Base-by-base conservation (phyloP, 2,888 invertebrate genomes). In the Limnephilus auricula region DNA sequence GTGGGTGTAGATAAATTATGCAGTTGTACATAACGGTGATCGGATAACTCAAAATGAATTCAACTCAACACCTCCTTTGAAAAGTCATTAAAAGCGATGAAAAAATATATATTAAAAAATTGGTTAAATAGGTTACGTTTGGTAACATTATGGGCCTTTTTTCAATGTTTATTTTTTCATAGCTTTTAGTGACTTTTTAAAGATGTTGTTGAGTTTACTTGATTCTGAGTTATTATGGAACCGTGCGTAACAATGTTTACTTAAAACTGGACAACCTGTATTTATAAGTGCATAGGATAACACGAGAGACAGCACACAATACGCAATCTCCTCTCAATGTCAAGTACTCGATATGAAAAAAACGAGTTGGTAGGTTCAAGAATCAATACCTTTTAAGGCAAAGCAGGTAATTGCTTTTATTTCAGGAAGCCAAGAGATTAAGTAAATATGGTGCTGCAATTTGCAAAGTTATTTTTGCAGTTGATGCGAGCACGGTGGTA, bases 331-430 rank as follows among this genome's bases (percentile, higher is more conserved):
- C 13, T 78, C 30, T 87, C 87, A 87, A 87, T 87, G 87, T 87
- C 87, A 87, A 87, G 78, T 78, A 32, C 50, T 78, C 87, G 87
- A 87, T 10, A 40, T 40, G 31, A 65, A 65, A 87, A n/a, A 87
- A 87, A 87, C 87, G 2, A 78, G 78, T 87, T 13, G 87, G 31
- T 45, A 18, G 87, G 50, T 87, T 87, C 32, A 32, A 78, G 65
- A 65, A 65, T 6, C 65, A 65, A 65, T n/a, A 87, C 87, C 87
- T 87, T 87, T 50, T 87, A 87, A 32, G 87, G 87, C 18, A 87
- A 65, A 65, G 50, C 65, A 32, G 50, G 65, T 31, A 37, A 87
- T 9, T n/a, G 87, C 32, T 78, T 78, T 31, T 31, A 30, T 78
- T 87, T 31, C 87, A 87, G 78, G 87, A 87, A 87, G 87, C 78